These are phyloP conservation scores for Deilephila elpenor DNA, from an alignment of 2,888 invertebrate species.

Conservation along the genomic window DNA sequence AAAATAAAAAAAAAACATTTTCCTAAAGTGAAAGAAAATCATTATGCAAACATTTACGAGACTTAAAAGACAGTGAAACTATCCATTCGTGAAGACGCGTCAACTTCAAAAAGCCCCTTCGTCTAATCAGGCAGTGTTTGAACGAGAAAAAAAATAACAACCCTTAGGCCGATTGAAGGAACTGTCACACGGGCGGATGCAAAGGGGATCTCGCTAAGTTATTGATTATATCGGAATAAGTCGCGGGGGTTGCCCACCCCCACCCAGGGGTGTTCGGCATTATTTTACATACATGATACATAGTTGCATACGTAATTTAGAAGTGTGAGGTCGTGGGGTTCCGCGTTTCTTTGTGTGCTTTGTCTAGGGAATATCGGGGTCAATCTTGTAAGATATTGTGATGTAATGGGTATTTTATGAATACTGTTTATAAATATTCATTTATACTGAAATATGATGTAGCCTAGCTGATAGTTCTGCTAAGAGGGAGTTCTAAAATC, in stretches of 20 bases:
- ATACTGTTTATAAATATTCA: too few species aligned
- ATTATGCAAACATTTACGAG: slow-evolving; percentile 70
- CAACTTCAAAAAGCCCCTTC: slow-evolving; percentile 74
- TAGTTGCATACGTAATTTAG: slow-evolving; percentile 78
- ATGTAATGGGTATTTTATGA: slow-evolving; percentile 9
- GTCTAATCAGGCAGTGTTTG: slow-evolving; percentile 83
- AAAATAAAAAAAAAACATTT: slow-evolving; percentile 37
- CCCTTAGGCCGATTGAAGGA: slow-evolving; percentile 74
- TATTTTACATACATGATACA: slow-evolving; percentile 84
- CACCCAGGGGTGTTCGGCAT: slow-evolving; percentile 80
- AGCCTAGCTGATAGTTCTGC: too few species aligned
- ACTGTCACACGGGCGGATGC: slow-evolving; percentile 84
- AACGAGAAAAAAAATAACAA: slow-evolving; percentile 73
- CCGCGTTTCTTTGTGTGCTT: slow-evolving; percentile 35
- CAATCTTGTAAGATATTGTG: background rate
- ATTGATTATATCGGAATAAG: slow-evolving; percentile 86
- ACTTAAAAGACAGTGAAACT: slow-evolving; percentile 57
- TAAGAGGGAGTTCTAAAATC: too few species aligned
- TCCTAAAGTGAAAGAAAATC: slow-evolving; percentile 57
- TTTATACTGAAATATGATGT: too few species aligned
- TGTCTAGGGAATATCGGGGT: slow-evolving; percentile 7
- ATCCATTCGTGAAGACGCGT: slow-evolving; percentile 70
- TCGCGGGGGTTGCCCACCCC: slow-evolving; percentile 68
- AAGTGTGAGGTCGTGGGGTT: slow-evolving; percentile 48
- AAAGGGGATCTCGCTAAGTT: slow-evolving; percentile 85